Percentiles rank a stretch among this genome's conserved stretches.
Conservation (phyloP, 2,797 vertebrate genomes). For the Hoplostethus mediterraneus region DNA sequence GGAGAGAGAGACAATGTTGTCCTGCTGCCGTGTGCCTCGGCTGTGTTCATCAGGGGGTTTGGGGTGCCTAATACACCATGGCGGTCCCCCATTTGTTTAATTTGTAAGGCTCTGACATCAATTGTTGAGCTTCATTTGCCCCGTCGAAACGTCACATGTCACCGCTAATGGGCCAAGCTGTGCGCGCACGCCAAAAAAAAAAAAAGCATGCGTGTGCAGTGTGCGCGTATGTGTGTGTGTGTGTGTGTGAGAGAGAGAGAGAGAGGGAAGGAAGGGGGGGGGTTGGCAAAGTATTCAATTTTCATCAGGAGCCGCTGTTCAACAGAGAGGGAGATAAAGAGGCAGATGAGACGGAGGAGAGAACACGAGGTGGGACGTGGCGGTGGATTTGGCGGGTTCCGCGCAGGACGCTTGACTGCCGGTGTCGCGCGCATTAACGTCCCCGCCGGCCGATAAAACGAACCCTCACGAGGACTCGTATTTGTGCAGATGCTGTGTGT, state of each 20-base stretch:
- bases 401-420: neutral
- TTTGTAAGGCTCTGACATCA: constrained; percentile 90
- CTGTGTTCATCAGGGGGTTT: constrained; percentile 83
- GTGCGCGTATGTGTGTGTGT: constrained; percentile 41
- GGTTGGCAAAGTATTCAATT: neutral
- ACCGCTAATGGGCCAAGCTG: constrained; percentile 84
- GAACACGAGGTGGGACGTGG: neutral
- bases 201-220: constrained; percentile 46
- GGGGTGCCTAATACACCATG: constrained; percentile 87
- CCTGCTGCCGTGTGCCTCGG: constrained; percentile 81
- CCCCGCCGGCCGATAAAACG: constrained; percentile 63
- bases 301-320: neutral
- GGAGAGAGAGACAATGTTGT: constrained; percentile 77
- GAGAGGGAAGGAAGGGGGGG: neutral
- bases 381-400: neutral
- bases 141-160: constrained; percentile 87
- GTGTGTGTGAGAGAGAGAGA: neutral
- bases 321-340: neutral
- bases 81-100: constrained; percentile 88
- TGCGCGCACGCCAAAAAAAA: constrained; percentile 65
- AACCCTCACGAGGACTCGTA: constrained; percentile 80
- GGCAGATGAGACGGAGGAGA: neutral
- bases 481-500: constrained; percentile 78
- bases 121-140: constrained; percentile 90
- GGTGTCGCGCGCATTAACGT: constrained; percentile 48